A percentile compares a stretch with the other conserved stretches of the same genome.
These are phyloP conservation scores for Trissoscelio sp. DNA, from an alignment of 2,888 invertebrate species.

Conservation along the genomic window DNA sequence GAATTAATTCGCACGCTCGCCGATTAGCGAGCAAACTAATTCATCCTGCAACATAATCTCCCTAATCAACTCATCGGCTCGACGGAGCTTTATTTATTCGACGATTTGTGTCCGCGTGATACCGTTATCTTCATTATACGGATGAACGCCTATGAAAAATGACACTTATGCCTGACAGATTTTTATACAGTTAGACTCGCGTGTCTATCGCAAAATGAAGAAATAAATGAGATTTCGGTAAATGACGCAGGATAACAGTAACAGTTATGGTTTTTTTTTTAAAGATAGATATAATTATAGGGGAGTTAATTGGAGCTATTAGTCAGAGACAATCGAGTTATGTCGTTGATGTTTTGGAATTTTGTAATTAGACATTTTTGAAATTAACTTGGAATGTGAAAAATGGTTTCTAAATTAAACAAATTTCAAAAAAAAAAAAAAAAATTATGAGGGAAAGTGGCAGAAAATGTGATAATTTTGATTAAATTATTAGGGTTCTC, in stretches of 20 bases:
- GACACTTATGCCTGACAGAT: conserved; percentile 47
- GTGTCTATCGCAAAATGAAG: conserved; percentile 21
- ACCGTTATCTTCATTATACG: conserved; percentile 66
- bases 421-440: too few species aligned
- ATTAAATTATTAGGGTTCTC: too few species aligned
- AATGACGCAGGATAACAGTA: conserved; percentile 1
- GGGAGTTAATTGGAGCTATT: too few species aligned
- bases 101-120: conserved; percentile 41
- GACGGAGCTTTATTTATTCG: conserved; percentile 60
- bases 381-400: too few species aligned
- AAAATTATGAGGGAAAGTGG: too few species aligned
- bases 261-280: too few species aligned
- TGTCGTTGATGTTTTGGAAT: too few species aligned
- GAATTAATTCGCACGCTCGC: conserved; percentile 37
- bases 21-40: conserved; percentile 60
- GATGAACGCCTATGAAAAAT: conserved; percentile 59
- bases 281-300: too few species aligned
- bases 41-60: conserved; percentile 56
- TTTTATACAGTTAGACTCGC: conserved; percentile 47
- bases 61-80: conserved; percentile 62
- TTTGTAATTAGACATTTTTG: too few species aligned
- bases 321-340: too few species aligned
- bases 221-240: conserved; percentile 2
- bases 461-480: too few species aligned
- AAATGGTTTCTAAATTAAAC: too few species aligned